Evolutionary conservation across 2,888 invertebrate species (phyloP).

Genomic region (Parthenolecanium corni): DNA sequence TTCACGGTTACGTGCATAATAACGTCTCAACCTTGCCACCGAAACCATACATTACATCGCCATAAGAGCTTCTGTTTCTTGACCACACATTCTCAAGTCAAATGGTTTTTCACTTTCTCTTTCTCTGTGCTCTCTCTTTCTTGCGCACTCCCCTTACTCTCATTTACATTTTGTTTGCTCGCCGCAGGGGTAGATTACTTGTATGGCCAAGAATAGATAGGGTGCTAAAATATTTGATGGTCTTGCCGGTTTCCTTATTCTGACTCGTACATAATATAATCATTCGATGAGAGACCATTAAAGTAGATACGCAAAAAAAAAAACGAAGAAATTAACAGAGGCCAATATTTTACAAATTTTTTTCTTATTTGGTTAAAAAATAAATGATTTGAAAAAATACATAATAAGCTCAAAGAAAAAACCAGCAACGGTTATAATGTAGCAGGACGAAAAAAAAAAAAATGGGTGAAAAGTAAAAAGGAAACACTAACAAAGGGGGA

Average conservation of each 20-base stretch:
- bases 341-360: too few species aligned
- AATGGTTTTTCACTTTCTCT: background rate
- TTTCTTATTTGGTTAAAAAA: too few species aligned
- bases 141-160: background rate
- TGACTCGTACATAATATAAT: too few species aligned
- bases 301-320: too few species aligned
- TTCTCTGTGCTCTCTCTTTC: background rate
- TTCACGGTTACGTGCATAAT: conserved; percentile 23
- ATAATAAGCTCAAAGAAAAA: too few species aligned
- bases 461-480: conserved; percentile 4
- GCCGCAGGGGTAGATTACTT: background rate
- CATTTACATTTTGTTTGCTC: background rate
- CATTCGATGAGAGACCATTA: too few species aligned
- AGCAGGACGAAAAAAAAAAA: background rate
- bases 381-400: too few species aligned
- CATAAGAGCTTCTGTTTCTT: conserved; percentile 1
- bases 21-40: background rate
- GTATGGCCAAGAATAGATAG: background rate
- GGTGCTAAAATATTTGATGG: too few species aligned
- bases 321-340: too few species aligned
- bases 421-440: background rate
- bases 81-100: conserved; percentile 19
- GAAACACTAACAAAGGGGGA: background rate
- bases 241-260: too few species aligned
- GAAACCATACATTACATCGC: conserved; percentile 6